These are phyloP conservation scores for Leptopilina syphax DNA, from an alignment of 2,888 invertebrate genomes.

Conservation along the genomic window DNA sequence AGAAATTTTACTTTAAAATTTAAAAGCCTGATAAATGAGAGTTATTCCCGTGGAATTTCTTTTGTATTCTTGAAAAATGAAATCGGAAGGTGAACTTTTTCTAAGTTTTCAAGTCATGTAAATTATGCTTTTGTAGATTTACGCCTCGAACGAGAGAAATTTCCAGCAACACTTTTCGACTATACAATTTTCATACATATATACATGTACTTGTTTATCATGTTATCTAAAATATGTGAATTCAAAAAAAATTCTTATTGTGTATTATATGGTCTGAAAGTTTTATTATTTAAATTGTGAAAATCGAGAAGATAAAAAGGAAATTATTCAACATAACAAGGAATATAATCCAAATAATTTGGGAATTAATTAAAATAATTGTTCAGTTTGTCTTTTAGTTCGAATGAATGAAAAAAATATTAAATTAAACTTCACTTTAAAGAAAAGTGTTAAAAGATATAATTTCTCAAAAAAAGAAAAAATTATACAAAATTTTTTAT, in stretches of 20 bases:
- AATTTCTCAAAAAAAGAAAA: too few species aligned
- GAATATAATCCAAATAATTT: too few species aligned
- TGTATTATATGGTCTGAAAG: too few species aligned
- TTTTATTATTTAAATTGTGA: background rate
- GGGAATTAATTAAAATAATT: too few species aligned
- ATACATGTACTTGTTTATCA: background rate
- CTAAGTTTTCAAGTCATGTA: conserved; percentile 3
- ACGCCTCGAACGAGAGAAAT: background rate
- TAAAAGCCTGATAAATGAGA: too few species aligned
- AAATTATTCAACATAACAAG: too few species aligned
- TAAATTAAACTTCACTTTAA: too few species aligned
- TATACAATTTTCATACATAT: background rate
- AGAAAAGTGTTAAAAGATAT: too few species aligned
- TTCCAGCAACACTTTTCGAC: background rate
- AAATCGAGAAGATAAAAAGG: background rate
- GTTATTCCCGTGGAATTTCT: background rate
- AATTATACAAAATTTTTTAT: too few species aligned
- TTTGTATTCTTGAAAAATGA: background rate
- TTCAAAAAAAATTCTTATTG: background rate
- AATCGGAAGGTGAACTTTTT: conserved; percentile 6
- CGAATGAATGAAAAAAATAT: too few species aligned
- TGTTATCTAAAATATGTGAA: background rate
- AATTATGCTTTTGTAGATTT: conserved; percentile 2
- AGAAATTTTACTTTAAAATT: too few species aligned
- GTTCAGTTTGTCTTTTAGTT: too few species aligned